phyloP scores from a whole-genome alignment of 2,113 vertebrate genomes.

The Anas platyrhynchos region DNA sequence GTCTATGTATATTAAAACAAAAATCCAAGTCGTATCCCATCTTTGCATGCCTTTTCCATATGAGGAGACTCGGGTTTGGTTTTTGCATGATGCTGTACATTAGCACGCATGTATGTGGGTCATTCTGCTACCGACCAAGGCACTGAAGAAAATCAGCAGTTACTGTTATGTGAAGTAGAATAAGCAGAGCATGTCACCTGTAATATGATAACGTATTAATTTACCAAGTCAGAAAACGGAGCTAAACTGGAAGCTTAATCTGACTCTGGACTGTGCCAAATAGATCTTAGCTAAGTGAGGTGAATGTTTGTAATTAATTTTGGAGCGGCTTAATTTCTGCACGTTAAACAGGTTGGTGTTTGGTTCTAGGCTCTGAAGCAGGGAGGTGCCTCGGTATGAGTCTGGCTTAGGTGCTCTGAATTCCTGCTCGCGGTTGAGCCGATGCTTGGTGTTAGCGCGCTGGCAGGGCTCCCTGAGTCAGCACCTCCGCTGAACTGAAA shows the following conservation, averaged over 20 bases:
- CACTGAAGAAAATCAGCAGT: neutral
- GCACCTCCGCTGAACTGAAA: neutral
- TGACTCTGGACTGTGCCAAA: constrained; percentile 1
- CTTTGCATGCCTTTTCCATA: neutral
- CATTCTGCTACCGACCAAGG: neutral
- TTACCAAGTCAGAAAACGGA: neutral
- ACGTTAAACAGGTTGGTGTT: neutral
- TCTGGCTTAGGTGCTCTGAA: neutral
- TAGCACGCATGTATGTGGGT: neutral
- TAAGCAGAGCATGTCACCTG: neutral
- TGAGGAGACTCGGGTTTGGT: neutral
- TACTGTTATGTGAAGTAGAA: neutral
- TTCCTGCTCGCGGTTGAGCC: neutral
- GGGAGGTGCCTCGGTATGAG: neutral
- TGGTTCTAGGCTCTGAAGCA: neutral
- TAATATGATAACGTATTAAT: constrained; percentile 6
- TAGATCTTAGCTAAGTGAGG: neutral
- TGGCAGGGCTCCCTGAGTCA: neutral
- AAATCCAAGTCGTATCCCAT: neutral
- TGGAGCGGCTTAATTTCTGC: neutral
- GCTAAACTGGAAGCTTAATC: neutral
- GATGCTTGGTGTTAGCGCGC: neutral
- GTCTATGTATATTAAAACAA: neutral
- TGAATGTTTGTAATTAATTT: constrained; percentile 14
- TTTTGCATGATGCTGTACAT: neutral